Base-by-base conservation (phyloP, 2,113 vertebrate genomes). In the Tretioscincus oriximinensis region DNA sequence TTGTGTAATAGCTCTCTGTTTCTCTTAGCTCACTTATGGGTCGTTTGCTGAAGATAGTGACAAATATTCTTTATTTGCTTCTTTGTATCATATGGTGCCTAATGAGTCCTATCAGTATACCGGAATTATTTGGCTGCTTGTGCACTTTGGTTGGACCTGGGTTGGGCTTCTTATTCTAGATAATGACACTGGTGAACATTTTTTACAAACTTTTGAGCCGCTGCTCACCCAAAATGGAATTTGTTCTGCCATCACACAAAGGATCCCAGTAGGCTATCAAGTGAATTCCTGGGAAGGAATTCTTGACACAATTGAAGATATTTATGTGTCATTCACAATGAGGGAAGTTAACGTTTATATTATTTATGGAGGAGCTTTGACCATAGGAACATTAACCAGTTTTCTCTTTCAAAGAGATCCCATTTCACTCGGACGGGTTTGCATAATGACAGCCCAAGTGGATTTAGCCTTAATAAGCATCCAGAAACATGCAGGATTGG, bases 301-400 rank as follows among this genome's bases (percentile, higher is more conserved):
- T 24, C 8, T 2, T 7, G 1, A 16, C 16, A 2, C 6, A 18
- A 8, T 0, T 10, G 0, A 20, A 29, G 21, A 2, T 9, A 1
- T 41, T 1, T n/a, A 1, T 28, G 9, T 29, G 61, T 16, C 24
- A 9, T n/a, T 6, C 9, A 7, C 8, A 21, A 11, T 20, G 7
- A 14, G 45, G 20, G 3, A 29, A 28, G 65, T 28, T 28, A 28
- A 28, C 28, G 29, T 16, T 29, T 29, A 29, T 66, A 66, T 66
- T 14, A 28, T 28, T 16, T 66, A 66, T 66, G 65, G 65, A 66
- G 65, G 28, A 66, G 10, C 65, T 28, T 29, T 66, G n/a, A 66
- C n/a, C 12, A 29, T 66, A 29, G n/a, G 14, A 11, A 5, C n/a
- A 16, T 28, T 66, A 2, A 66, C 12, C 14, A 28, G 3, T 66